Evolutionary conservation across 2,113 vertebrate genomes (phyloP).

Genomic region (Thinocorus orbignyianus): DNA sequence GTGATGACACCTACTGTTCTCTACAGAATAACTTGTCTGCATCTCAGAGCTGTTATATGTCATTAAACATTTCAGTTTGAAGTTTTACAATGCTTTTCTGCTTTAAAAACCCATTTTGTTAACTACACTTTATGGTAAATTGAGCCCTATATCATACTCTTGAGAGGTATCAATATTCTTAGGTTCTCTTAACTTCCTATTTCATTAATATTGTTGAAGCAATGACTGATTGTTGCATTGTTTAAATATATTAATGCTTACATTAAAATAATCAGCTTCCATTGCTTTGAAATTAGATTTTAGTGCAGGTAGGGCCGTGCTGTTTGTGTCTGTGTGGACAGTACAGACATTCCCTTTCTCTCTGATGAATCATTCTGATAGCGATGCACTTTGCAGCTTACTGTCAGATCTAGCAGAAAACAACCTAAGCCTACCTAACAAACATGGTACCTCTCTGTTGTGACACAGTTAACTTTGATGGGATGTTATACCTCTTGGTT

Average conservation of each 20-base stretch:
- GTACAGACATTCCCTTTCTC: background rate
- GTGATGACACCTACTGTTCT: background rate
- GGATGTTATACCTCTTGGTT: background rate
- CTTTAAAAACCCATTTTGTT: slow-evolving; percentile 7
- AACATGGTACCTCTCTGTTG: background rate
- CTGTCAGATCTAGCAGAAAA: background rate
- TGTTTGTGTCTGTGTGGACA: background rate
- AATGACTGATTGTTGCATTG: background rate
- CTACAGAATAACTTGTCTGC: background rate
- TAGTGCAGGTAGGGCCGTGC: background rate
- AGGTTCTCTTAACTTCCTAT: background rate
- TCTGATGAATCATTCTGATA: rapidly evolving
- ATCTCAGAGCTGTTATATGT: background rate
- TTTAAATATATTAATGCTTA: background rate
- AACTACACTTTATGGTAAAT: background rate
- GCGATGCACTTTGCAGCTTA: background rate
- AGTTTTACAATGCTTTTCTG: background rate
- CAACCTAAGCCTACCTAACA: background rate
- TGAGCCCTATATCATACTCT: background rate
- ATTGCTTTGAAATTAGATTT: background rate
- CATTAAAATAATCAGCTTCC: background rate
- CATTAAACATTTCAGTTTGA: background rate
- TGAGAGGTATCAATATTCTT: background rate
- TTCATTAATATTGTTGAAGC: background rate
- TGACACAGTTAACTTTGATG: background rate